Base-by-base conservation (phyloP, 2,113 vertebrate genomes). In the Lagopus muta region DNA sequence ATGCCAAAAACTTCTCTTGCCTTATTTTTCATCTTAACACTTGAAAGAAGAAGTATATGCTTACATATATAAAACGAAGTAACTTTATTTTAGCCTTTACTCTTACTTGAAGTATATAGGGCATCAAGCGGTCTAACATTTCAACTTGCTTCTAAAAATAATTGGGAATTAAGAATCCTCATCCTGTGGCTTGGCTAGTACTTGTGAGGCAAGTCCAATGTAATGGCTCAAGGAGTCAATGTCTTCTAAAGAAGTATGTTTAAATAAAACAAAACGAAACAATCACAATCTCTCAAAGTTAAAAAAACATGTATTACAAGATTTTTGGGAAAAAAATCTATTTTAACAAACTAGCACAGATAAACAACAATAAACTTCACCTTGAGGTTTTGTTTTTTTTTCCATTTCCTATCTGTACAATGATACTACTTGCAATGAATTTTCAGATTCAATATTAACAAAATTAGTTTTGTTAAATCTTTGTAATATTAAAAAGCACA, bases 61-160 rank as follows among this genome's bases (percentile, higher is more conserved):
- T 82, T 78, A 71, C 2, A 5, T 64, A 88, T 16, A 95, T 84
- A 86, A 96, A 89, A 88, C 16, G 36, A 82, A 92, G 67, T 69
- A 92, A 87, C 90, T 96, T 96, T 94, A 89, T 93, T 91, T 96
- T 95, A 97, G 97, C 94, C 97, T 98, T 98, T 96, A 97, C 94
- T 94, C 92, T 95, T 92, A 95, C 97, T 98, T 98, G 98, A 98
- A 98, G 98, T 98, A 98, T 96, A 98, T 94, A 95, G 47, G 85
- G 97, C 98, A 98, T 98, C 98, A 97, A 97, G 92, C 90, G 96
- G 97, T 98, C 97, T 99, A 98, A 98, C 83, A 98, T 99, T 99
- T 99, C 99, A 99, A 97, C 89, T 97, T 85, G 97, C 94, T 96
- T 98, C 99, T 99, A 99, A 99, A 99, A 99, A 99, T 99, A 99